phyloP scores from a whole-genome alignment of 2,888 invertebrate genomes.

The Plemyria rubiginata region DNA sequence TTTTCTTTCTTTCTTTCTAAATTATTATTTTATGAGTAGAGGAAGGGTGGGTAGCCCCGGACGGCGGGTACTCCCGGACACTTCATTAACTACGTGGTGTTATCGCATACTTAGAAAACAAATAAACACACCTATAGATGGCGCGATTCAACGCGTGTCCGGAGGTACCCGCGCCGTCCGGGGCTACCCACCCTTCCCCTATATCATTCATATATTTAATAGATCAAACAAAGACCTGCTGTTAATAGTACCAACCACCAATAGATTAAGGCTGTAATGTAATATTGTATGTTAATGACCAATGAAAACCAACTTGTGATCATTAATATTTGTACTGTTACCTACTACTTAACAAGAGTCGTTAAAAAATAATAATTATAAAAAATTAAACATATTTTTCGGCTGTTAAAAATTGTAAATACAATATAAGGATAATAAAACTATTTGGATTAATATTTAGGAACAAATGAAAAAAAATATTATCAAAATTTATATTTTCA shows the following conservation, averaged over 20 bases:
- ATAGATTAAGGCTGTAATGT: constrained; percentile 81
- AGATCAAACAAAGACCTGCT: constrained; percentile 70
- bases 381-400: constrained; percentile 85
- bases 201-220: background rate
- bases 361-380: constrained; percentile 82
- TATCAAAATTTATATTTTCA: constrained; percentile 86
- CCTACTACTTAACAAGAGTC: constrained; percentile 86
- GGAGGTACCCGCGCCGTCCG: too few species aligned
- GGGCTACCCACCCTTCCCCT: too few species aligned
- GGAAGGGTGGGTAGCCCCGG: too few species aligned
- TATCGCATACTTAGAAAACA: too few species aligned
- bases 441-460: constrained; percentile 86
- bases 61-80: too few species aligned
- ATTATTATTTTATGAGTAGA: too few species aligned
- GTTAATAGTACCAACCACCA: constrained; percentile 79
- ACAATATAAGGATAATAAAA: constrained; percentile 85
- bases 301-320: constrained; percentile 86
- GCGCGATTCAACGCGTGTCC: too few species aligned
- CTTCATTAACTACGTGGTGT: too few species aligned
- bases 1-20: too few species aligned
- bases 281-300: constrained; percentile 85
- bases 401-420: constrained; percentile 86
- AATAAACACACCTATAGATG: too few species aligned
- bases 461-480: constrained; percentile 81
- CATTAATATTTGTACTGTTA: constrained; percentile 86